These are phyloP conservation scores for Arizona elegans DNA, from an alignment of 2,113 vertebrate genomes.

Conservation along the genomic window DNA sequence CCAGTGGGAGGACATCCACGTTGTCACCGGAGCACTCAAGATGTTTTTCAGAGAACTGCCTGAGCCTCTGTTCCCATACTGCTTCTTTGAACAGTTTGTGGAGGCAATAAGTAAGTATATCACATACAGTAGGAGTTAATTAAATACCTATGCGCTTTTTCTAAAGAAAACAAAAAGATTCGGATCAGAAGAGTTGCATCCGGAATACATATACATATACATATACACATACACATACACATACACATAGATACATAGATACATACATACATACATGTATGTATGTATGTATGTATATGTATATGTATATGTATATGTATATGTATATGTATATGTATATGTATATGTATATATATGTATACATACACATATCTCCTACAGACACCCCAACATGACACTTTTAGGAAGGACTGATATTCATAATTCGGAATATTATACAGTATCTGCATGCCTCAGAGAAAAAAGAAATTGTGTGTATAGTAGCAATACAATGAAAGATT, in stretches of 20 bases:
- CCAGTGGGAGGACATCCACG: conserved; percentile 98
- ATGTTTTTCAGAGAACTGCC: conserved; percentile 94
- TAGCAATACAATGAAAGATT: conserved; percentile 39
- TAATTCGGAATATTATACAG: conserved; percentile 38
- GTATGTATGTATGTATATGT: no score
- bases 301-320: no score
- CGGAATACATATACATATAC: not conserved
- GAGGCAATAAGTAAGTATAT: conserved; percentile 91
- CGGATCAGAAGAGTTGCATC: conserved; percentile 42
- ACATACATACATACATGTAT: no score
- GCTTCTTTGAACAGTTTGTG: conserved; percentile 88
- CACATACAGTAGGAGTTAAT: conserved; percentile 56
- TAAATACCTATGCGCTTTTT: conserved; percentile 46
- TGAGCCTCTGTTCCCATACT: conserved; percentile 92
- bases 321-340: no score
- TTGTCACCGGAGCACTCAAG: conserved; percentile 97
- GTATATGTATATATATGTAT: accelerated
- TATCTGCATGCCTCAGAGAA: conserved; percentile 30
- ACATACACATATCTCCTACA: not conserved
- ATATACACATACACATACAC: no score
- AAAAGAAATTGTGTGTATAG: conserved; percentile 47
- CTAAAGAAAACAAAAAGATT: conserved; percentile 62
- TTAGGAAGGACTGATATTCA: conserved; percentile 54
- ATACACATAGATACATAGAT: no score
- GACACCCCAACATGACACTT: conserved; percentile 51